A percentile compares a stretch with the other conserved stretches of the same genome.
phyloP scores from a whole-genome alignment of 2,113 vertebrate genomes.

The Psephotus haematonotus region DNA sequence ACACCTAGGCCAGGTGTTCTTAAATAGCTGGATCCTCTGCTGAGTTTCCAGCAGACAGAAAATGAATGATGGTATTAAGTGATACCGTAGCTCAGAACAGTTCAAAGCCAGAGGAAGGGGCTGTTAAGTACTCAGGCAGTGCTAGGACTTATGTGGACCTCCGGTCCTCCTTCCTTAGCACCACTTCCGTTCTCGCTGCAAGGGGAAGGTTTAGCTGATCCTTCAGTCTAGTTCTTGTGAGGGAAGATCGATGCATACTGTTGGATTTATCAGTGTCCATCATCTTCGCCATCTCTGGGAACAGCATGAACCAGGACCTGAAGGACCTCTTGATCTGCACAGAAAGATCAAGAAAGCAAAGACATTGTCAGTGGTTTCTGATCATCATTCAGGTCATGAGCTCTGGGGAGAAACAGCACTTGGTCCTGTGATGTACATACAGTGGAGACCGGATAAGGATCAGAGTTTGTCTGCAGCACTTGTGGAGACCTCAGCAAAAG shows the following conservation, averaged over 20 bases:
- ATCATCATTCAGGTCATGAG: background rate
- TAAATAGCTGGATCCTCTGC: background rate
- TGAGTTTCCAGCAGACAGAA: background rate
- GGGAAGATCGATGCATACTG: background rate
- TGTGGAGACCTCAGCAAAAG: background rate
- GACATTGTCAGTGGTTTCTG: background rate
- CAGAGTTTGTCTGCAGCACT: background rate
- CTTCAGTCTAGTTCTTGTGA: background rate
- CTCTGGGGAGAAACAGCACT: background rate
- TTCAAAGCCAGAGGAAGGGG: background rate
- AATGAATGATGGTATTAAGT: background rate
- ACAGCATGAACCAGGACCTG: background rate
- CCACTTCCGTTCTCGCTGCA: accelerated
- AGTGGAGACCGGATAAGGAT: background rate
- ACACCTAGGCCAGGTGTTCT: background rate
- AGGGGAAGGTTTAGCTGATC: background rate
- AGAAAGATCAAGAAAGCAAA: background rate
- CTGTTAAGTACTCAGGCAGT: background rate
- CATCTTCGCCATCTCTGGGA: background rate
- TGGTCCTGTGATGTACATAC: background rate
- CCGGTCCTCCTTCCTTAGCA: background rate
- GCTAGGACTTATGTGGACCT: accelerated
- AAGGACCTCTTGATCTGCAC: background rate
- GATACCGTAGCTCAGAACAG: background rate
- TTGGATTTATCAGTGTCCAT: background rate